Percentiles rank a stretch among this genome's conserved stretches.
phyloP scores from a whole-genome alignment of 1,140 invertebrate species.

The Sweltsa coloradensis region DNA sequence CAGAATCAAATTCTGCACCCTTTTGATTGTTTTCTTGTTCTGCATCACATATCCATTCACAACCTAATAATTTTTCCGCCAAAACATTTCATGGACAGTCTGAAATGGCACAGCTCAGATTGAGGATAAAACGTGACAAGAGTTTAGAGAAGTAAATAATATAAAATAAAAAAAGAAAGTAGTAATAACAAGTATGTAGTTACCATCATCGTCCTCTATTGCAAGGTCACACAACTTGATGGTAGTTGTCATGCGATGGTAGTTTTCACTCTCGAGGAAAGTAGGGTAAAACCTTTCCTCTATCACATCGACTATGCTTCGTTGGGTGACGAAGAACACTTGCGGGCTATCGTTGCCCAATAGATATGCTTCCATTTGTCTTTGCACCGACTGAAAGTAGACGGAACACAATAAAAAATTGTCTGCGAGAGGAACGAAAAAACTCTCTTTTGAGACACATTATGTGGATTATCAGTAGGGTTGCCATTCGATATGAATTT shows the following conservation, averaged over 20 bases:
- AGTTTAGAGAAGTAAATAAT: background rate
- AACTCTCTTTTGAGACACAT: too few species aligned
- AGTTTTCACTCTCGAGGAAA: slow-evolving; percentile 75
- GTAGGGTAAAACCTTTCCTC: slow-evolving; percentile 82
- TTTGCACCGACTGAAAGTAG: slow-evolving; percentile 37
- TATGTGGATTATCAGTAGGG: too few species aligned
- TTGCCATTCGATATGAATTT: too few species aligned
- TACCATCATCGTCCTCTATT: slow-evolving; percentile 44
- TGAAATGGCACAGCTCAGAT: background rate
- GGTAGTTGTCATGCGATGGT: slow-evolving; percentile 48
- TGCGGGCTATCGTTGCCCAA: slow-evolving; percentile 76
- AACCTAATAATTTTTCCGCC: too few species aligned
- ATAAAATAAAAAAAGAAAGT: background rate
- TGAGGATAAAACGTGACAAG: background rate
- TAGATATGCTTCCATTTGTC: slow-evolving; percentile 77
- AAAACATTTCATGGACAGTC: too few species aligned
- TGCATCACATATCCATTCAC: too few species aligned
- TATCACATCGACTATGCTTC: slow-evolving; percentile 59
- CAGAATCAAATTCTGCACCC: too few species aligned
- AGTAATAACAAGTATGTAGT: slow-evolving; percentile 9
- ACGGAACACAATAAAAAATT: too few species aligned
- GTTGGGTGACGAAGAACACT: slow-evolving; percentile 78
- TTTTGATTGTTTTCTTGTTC: too few species aligned
- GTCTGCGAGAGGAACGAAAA: too few species aligned
- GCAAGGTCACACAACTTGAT: slow-evolving; percentile 45